A percentile compares a stretch with the other conserved stretches of the same genome.
Conservation (phyloP, 2,113 vertebrate species). For the Passerina amoena region DNA sequence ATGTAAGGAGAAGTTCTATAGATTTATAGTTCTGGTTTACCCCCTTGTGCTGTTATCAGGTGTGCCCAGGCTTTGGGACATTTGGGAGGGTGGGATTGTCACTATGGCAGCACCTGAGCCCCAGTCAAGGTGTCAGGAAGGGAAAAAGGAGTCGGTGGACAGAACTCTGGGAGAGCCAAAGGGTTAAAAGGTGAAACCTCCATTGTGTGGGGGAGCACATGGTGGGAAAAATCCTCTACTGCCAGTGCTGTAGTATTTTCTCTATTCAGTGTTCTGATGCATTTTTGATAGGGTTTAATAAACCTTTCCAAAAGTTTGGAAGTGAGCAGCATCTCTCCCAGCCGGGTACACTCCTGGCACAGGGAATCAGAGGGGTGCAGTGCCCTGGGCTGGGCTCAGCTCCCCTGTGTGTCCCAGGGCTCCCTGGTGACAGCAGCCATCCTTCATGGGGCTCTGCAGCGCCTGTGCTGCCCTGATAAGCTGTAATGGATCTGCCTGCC, state of each 20-base stretch:
- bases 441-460: constrained; percentile 82
- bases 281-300: background rate
- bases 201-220: background rate
- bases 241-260: fast-evolving
- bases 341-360: background rate
- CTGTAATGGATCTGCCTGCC: constrained; percentile 89
- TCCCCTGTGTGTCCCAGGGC: background rate
- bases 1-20: background rate
- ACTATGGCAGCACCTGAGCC: background rate
- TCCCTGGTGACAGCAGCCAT: constrained; percentile 85
- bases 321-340: background rate
- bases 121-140: background rate
- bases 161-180: background rate
- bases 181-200: background rate
- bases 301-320: background rate
- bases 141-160: background rate
- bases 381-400: constrained; percentile 56
- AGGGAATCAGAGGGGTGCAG: constrained; percentile 67
- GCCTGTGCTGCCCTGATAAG: constrained; percentile 91
- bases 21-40: background rate
- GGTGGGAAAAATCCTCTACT: background rate
- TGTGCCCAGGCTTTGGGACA: background rate
- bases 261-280: background rate
- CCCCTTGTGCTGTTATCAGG: background rate
- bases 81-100: background rate